These are phyloP conservation scores for Anabacerthia variegaticeps DNA, from an alignment of 2,797 vertebrate species.

Conservation along the genomic window DNA sequence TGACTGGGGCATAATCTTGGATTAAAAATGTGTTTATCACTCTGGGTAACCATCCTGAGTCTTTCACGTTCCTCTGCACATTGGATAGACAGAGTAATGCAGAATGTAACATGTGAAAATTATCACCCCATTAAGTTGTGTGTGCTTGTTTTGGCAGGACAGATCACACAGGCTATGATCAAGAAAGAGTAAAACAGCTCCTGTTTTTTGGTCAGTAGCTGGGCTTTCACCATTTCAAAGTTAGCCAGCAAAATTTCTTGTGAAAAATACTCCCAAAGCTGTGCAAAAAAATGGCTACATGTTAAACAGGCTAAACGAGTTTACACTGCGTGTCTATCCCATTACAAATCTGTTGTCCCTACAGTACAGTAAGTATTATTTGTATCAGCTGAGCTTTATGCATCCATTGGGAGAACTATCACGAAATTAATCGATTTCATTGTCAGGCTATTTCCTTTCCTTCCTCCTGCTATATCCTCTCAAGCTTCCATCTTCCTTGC, in stretches of 20 bases:
- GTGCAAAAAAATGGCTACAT: neutral
- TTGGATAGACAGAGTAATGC: neutral
- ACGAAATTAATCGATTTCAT: neutral
- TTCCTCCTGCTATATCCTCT: neutral
- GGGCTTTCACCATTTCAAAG: neutral
- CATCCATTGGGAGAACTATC: neutral
- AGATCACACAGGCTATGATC: neutral
- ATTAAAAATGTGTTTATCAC: neutral
- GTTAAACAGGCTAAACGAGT: neutral
- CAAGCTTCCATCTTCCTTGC: neutral
- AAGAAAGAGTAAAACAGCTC: neutral
- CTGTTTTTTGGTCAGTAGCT: neutral
- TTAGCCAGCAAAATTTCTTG: neutral
- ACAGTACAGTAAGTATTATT: neutral
- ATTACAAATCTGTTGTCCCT: neutral
- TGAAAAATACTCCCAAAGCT: neutral
- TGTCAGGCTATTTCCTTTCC: neutral
- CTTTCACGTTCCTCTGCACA: neutral
- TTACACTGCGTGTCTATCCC: neutral
- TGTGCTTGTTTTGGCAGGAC: neutral
- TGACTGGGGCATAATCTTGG: neutral
- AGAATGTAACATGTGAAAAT: neutral
- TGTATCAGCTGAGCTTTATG: neutral
- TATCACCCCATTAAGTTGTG: neutral
- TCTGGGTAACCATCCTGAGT: neutral